Percentiles rank a stretch among this genome's conserved stretches.
phyloP scores from a whole-genome alignment of 2,888 invertebrate species.

The Margaritifera margaritifera region DNA sequence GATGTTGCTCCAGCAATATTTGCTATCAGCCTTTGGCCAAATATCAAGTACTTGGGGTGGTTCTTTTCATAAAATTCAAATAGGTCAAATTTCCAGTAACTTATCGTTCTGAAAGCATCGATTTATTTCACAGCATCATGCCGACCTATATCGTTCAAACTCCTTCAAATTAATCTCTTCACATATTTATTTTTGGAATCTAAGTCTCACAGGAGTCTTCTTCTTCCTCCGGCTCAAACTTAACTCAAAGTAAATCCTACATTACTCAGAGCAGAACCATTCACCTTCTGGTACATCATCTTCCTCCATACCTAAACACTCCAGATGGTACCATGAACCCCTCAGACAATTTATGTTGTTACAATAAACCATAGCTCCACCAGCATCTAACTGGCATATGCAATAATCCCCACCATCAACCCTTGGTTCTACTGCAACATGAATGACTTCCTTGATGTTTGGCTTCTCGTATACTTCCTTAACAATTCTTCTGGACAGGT shows the following conservation, averaged over 20 bases:
- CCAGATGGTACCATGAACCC: constrained; percentile 20
- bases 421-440: constrained; percentile 1
- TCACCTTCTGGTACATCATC: constrained; percentile 18
- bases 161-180: constrained; percentile 4
- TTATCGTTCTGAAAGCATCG: constrained; percentile 16
- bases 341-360: constrained; percentile 6
- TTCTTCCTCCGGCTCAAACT: neutral
- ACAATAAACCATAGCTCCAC: constrained; percentile 13
- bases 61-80: constrained; percentile 13
- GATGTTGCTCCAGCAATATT: constrained; percentile 16
- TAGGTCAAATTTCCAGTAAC: constrained; percentile 13
- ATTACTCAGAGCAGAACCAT: constrained; percentile 13
- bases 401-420: neutral
- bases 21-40: constrained; percentile 6
- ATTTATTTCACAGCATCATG: constrained; percentile 22
- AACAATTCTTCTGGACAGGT: constrained; percentile 1
- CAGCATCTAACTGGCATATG: constrained; percentile 4
- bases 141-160: constrained; percentile 10
- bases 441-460: constrained; percentile 4
- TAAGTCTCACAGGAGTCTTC: neutral
- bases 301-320: constrained; percentile 11
- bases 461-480: neutral
- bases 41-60: constrained; percentile 12
- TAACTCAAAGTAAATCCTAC: neutral
- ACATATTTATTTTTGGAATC: constrained; percentile 14